A percentile compares a stretch with the other conserved stretches of the same genome.
phyloP scores from a whole-genome alignment of 2,113 vertebrate species.

The Hippotragus niger region DNA sequence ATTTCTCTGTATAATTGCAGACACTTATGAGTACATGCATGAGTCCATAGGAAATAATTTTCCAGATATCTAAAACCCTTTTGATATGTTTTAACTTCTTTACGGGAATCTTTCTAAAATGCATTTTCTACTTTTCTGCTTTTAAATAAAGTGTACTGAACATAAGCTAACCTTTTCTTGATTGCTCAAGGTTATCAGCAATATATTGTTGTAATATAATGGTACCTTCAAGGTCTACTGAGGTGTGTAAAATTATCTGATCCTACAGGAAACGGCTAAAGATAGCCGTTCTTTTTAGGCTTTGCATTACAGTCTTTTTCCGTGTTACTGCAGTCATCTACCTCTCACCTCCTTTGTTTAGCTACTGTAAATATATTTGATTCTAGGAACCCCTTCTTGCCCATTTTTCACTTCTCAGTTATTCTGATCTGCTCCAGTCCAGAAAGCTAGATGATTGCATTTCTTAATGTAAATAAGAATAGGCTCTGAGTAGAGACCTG shows the following conservation, averaged over 20 bases:
- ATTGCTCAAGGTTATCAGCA: constrained; percentile 15
- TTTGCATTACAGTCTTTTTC: not conserved
- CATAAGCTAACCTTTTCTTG: constrained; percentile 33
- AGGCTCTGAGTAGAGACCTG: not conserved
- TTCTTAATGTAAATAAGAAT: constrained; percentile 25
- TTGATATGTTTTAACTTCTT: constrained; percentile 6
- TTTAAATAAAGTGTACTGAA: constrained; percentile 7
- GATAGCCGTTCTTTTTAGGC: not conserved
- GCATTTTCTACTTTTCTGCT: not conserved
- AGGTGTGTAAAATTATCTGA: not conserved
- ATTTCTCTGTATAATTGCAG: not conserved
- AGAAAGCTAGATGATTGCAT: not conserved
- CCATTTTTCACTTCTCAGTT: not conserved
- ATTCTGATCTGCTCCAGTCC: not conserved
- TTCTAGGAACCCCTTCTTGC: not conserved
- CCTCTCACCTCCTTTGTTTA: not conserved
- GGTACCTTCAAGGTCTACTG: not conserved
- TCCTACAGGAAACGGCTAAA: not conserved
- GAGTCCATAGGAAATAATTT: constrained; percentile 10
- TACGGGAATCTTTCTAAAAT: constrained; percentile 23
- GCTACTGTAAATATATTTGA: not conserved
- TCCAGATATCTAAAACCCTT: not conserved
- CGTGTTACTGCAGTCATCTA: not conserved
- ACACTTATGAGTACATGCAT: not conserved
- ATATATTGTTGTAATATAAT: not conserved